These are phyloP conservation scores for Philhelius pedissequus DNA, from an alignment of 2,888 invertebrate species.

Conservation along the genomic window DNA sequence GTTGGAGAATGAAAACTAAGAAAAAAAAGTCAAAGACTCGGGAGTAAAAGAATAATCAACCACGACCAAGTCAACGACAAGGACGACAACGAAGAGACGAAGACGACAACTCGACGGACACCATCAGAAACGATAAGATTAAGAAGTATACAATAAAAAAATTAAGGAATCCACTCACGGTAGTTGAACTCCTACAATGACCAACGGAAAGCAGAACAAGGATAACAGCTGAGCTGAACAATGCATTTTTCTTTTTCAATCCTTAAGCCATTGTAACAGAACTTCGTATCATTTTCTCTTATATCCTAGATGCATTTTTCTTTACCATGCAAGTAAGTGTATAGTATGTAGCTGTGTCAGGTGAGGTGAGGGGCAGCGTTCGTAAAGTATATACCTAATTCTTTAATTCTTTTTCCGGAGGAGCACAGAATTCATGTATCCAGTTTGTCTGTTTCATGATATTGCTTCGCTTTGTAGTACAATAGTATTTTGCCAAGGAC, in stretches of 20 bases:
- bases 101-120: not conserved
- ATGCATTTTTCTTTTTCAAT: conserved; percentile 62
- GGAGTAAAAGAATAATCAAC: not conserved
- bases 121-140: conserved; percentile 45
- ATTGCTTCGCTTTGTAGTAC: not conserved
- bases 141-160: conserved; percentile 19
- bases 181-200: conserved; percentile 61
- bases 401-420: conserved; percentile 44
- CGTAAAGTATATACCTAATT: conserved; percentile 32
- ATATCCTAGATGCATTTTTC: conserved; percentile 36
- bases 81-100: not conserved
- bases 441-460: conserved; percentile 28
- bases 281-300: conserved; percentile 30
- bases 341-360: not conserved
- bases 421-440: conserved; percentile 2
- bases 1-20: not conserved
- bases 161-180: conserved; percentile 41
- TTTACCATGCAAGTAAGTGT: not conserved
- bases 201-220: conserved; percentile 56
- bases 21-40: not conserved
- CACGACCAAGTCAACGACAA: not conserved
- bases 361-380: not conserved
- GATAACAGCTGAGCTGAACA: conserved; percentile 66
- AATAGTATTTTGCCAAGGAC: conserved; percentile 3
- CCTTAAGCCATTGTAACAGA: conserved; percentile 60